A percentile compares a stretch with the other conserved stretches of the same genome.
phyloP scores from a whole-genome alignment of 2,113 vertebrate species.

The Kryptolebias marmoratus region DNA sequence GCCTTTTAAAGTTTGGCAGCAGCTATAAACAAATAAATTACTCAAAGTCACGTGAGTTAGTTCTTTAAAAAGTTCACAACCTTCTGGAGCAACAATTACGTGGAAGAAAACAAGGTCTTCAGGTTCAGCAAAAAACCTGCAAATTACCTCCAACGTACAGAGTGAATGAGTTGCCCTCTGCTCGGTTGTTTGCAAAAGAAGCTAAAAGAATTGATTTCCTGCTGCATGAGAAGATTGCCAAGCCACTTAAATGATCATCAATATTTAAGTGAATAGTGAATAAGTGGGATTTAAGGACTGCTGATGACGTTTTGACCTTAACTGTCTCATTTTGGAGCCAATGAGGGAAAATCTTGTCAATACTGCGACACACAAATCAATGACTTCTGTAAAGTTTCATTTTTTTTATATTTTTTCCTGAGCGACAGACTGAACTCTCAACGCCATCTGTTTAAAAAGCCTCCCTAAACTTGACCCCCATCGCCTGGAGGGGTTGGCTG shows the following conservation, averaged over 20 bases:
- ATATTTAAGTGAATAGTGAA: slow-evolving; percentile 71
- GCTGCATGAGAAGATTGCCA: slow-evolving; percentile 27
- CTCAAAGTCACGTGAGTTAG: not conserved
- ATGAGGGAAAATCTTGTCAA: slow-evolving; percentile 41
- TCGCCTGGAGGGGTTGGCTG: slow-evolving; percentile 44
- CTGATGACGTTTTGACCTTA: slow-evolving; percentile 71
- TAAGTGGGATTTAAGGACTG: slow-evolving; percentile 69
- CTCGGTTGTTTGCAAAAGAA: slow-evolving; percentile 30
- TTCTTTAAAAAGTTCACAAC: not conserved
- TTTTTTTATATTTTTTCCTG: slow-evolving; percentile 60
- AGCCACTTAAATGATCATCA: slow-evolving; percentile 66
- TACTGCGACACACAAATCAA: slow-evolving; percentile 65
- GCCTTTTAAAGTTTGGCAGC: too few relatives aligned
- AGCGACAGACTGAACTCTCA: slow-evolving; percentile 69
- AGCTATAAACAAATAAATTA: not conserved
- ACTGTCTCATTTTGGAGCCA: slow-evolving; percentile 64
- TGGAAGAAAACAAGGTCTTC: not conserved
- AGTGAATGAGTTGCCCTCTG: slow-evolving; percentile 6
- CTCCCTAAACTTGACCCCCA: slow-evolving; percentile 76
- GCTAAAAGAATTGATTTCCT: slow-evolving; percentile 69
- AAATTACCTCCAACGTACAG: slow-evolving; percentile 9
- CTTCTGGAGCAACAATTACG: not conserved
- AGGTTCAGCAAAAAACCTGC: not conserved
- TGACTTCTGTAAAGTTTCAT: slow-evolving; percentile 67
- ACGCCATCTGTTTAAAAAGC: slow-evolving; percentile 76